A percentile compares a stretch with the other conserved stretches of the same genome.
Evolutionary conservation across 2,113 vertebrate genomes (phyloP).

Genomic region (Plotosus lineatus): DNA sequence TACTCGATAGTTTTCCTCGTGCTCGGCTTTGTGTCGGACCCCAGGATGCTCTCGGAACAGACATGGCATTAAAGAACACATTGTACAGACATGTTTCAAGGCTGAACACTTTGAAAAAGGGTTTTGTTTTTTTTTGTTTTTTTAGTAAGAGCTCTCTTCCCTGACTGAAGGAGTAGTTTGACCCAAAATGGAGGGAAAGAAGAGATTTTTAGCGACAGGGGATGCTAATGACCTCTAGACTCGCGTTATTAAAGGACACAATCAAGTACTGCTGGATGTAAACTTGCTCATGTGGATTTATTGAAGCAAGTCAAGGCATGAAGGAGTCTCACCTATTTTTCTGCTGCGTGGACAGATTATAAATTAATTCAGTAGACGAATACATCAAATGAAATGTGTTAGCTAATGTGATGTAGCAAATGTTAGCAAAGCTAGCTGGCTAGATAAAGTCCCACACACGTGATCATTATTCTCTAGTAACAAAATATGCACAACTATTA

Average conservation of each 20-base stretch:
- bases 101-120: not conserved
- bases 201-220: not conserved
- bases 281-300: not conserved
- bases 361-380: not conserved
- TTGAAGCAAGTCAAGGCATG: not conserved
- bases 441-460: too few relatives aligned
- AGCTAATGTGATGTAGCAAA: not conserved
- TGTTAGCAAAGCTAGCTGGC: not conserved
- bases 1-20: constrained; percentile 3
- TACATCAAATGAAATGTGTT: not conserved
- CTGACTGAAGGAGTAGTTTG: not conserved
- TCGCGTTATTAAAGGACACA: not conserved
- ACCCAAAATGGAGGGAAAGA: not conserved
- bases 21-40: constrained; percentile 9
- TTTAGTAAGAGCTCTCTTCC: not conserved
- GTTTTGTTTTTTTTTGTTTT: not conserved
- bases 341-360: not conserved
- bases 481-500: too few relatives aligned
- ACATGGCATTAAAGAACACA: not conserved
- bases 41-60: not conserved
- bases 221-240: not conserved
- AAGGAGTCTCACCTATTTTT: not conserved
- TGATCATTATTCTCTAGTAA: too few relatives aligned
- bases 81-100: not conserved
- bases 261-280: not conserved